Conservation (phyloP, 1,140 invertebrate species). For the Metaphire vulgaris region DNA sequence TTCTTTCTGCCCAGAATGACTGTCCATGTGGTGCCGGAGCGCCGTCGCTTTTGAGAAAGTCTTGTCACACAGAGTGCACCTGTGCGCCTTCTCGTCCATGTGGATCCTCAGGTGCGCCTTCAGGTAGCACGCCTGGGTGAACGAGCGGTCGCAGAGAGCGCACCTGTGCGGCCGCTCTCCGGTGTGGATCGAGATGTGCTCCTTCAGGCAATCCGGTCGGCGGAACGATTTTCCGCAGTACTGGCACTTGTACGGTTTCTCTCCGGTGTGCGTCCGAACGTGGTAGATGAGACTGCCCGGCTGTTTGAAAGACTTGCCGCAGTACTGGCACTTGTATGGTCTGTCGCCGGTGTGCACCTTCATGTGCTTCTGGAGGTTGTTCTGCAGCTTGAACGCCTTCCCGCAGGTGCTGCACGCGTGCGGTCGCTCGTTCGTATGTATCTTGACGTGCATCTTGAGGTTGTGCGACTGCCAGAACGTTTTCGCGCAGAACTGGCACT, state of each 20-base stretch:
- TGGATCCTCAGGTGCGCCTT: slow-evolving; percentile 98
- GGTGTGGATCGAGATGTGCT: slow-evolving; percentile 48
- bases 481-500: slow-evolving; percentile 82
- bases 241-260: slow-evolving; percentile 69
- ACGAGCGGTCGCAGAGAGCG: not conserved
- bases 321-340: slow-evolving; percentile 42
- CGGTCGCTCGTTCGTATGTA: slow-evolving; percentile 93
- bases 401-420: slow-evolving; percentile 87
- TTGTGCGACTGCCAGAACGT: slow-evolving; percentile 96
- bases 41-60: slow-evolving; percentile 85
- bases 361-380: slow-evolving; percentile 11
- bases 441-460: slow-evolving; percentile 97
- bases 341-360: slow-evolving; percentile 52
- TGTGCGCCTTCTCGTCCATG: slow-evolving; percentile 88
- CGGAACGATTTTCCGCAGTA: slow-evolving; percentile 80
- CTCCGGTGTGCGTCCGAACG: slow-evolving; percentile 61
- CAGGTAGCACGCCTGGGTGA: slow-evolving; percentile 86
- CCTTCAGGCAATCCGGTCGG: slow-evolving; percentile 59
- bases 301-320: slow-evolving; percentile 47
- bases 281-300: slow-evolving; percentile 46
- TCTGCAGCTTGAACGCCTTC: slow-evolving; percentile 74
- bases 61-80: slow-evolving; percentile 89
- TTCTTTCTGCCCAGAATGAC: not conserved
- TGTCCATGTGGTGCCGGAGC: slow-evolving; percentile 60
- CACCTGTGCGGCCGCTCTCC: slow-evolving; percentile 70